These are phyloP conservation scores for Molossus alvarezi DNA, from an alignment of 2,797 vertebrate species.

Conservation along the genomic window DNA sequence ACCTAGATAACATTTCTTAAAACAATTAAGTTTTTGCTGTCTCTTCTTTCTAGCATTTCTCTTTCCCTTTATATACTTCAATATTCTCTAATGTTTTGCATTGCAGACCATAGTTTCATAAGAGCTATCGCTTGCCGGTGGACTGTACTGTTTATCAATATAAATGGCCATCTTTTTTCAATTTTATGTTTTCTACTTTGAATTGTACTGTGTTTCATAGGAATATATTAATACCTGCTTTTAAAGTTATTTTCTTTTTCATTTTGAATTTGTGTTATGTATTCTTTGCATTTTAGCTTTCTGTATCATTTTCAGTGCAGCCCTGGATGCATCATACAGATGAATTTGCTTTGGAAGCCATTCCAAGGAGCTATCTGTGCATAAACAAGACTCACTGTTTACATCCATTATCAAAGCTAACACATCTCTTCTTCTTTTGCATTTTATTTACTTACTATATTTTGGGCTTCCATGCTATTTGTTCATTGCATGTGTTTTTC, in stretches of 20 bases:
- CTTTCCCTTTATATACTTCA: neutral
- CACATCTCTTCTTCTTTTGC: neutral
- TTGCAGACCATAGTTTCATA: neutral
- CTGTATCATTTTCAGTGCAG: neutral
- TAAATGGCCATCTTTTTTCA: neutral
- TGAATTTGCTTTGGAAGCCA: neutral
- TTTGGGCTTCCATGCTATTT: neutral
- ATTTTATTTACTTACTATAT: neutral
- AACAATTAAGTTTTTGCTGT: neutral
- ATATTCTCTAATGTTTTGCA: neutral
- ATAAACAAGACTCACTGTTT: neutral
- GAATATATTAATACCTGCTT: neutral
- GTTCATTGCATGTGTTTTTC: neutral
- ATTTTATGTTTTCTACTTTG: neutral
- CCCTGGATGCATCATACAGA: neutral
- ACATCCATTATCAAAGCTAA: neutral
- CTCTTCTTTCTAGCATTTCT: neutral
- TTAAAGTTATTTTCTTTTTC: neutral
- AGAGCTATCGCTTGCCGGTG: neutral
- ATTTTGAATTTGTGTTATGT: conserved; percentile 17
- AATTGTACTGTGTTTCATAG: neutral
- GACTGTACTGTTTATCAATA: neutral
- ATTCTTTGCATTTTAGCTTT: conserved; percentile 17
- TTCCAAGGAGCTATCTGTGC: neutral
- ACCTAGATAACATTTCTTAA: neutral